A percentile compares a stretch with the other conserved stretches of the same genome.
phyloP scores from a whole-genome alignment of 2,113 vertebrate genomes.

The Mellivora capensis region DNA sequence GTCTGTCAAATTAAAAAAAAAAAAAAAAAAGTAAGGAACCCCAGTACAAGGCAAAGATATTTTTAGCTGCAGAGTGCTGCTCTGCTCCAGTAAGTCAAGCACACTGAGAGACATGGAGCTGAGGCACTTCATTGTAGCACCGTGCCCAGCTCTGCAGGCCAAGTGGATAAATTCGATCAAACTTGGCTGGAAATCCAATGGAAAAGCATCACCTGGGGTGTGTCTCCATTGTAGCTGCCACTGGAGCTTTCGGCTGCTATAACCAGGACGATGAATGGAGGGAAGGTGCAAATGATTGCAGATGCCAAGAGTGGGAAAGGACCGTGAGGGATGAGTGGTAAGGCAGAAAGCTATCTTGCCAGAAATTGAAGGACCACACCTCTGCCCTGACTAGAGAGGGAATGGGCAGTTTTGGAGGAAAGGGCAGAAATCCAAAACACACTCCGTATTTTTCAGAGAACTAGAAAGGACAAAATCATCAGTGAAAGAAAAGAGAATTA shows the following conservation, averaged over 20 bases:
- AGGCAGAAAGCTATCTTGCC: not conserved
- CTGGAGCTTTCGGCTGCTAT: not conserved
- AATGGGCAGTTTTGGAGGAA: not conserved
- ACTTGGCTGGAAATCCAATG: not conserved
- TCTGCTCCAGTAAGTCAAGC: not conserved
- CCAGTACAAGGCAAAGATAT: not conserved
- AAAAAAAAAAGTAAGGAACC: not conserved
- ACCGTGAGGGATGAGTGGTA: not conserved
- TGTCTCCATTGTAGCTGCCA: not conserved
- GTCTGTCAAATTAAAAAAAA: too few species aligned
- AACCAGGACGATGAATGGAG: too few species aligned
- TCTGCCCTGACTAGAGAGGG: not conserved
- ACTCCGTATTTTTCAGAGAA: not conserved
- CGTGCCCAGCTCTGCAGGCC: not conserved
- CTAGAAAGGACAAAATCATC: not conserved
- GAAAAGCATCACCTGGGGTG: not conserved
- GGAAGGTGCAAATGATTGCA: not conserved
- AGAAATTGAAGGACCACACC: not conserved
- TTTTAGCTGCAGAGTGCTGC: not conserved
- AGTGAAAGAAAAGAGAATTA: not conserved
- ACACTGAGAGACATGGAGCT: not conserved
- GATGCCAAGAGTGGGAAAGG: not conserved
- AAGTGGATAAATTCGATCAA: not conserved
- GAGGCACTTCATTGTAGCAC: not conserved
- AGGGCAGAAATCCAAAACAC: not conserved